phyloP scores from a whole-genome alignment of 2,797 vertebrate genomes.

The Pseudochromis fuscus region DNA sequence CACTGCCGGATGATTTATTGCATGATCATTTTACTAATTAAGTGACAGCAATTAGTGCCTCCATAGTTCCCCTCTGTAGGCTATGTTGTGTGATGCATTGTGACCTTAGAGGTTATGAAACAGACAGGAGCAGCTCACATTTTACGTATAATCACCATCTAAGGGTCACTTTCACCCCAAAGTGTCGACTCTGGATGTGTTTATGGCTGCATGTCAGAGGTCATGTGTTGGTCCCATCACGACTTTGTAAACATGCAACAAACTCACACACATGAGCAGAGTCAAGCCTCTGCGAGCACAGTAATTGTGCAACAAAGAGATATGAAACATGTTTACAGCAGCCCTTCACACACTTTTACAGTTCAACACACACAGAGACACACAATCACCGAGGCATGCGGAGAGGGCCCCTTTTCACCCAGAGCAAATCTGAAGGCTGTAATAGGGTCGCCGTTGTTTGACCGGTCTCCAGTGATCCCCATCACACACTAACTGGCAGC shows the following conservation, averaged over 20 bases:
- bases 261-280: not conserved
- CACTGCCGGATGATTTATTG: not conserved
- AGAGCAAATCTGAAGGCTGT: not conserved
- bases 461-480: not conserved
- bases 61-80: not conserved
- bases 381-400: not conserved
- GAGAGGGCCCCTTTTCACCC: not conserved
- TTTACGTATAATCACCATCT: not conserved
- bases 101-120: not conserved
- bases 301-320: slow-evolving; percentile 7
- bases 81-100: not conserved
- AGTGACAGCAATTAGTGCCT: not conserved
- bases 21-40: not conserved
- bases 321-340: too few relatives aligned
- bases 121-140: too few relatives aligned
- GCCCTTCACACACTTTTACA: not conserved
- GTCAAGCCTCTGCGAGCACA: not conserved
- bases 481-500: too few relatives aligned
- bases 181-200: not conserved
- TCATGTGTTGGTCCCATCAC: not conserved
- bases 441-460: not conserved
- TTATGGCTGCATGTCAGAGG: not conserved
- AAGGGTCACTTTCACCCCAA: too few relatives aligned
- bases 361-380: not conserved
- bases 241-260: not conserved